Percentiles rank a stretch among this genome's conserved stretches.
These are phyloP conservation scores for Rhynchotus rufescens DNA, from an alignment of 2,797 vertebrate genomes.

Conservation along the genomic window DNA sequence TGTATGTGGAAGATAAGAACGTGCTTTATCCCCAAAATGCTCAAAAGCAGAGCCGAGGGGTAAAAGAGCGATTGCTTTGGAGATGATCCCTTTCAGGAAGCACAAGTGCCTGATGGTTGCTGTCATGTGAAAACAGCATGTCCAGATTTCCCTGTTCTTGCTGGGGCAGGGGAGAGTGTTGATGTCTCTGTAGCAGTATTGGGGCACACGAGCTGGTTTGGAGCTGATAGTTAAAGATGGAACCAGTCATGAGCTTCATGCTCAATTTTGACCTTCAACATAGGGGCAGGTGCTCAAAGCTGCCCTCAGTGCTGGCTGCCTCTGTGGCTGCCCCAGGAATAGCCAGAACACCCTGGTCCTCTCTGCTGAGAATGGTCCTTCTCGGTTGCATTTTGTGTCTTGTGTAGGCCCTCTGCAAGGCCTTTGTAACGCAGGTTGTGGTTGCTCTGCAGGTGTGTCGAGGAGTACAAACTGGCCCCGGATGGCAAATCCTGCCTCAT, in stretches of 20 bases:
- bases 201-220: neutral
- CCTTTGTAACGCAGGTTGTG: neutral
- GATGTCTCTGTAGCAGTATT: fast-evolving
- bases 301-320: too few relatives aligned
- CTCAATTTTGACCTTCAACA: neutral
- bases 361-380: too few relatives aligned
- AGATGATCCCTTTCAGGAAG: neutral
- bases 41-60: neutral
- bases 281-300: fast-evolving
- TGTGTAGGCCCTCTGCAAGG: neutral
- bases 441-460: constrained; percentile 88
- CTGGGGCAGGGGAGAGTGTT: neutral
- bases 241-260: fast-evolving
- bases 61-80: neutral
- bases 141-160: neutral
- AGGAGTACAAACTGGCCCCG: constrained; percentile 94
- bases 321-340: too few relatives aligned
- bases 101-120: too few relatives aligned
- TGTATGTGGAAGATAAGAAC: fast-evolving
- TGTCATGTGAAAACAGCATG: neutral
- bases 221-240: fast-evolving
- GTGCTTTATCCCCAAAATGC: fast-evolving
- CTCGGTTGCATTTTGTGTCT: neutral
- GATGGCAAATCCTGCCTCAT: constrained; percentile 95
- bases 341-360: too few relatives aligned